phyloP scores from a whole-genome alignment of 35 echinoderm and acorn worm genomes.

The Strongylocentrotus purpuratus region DNA sequence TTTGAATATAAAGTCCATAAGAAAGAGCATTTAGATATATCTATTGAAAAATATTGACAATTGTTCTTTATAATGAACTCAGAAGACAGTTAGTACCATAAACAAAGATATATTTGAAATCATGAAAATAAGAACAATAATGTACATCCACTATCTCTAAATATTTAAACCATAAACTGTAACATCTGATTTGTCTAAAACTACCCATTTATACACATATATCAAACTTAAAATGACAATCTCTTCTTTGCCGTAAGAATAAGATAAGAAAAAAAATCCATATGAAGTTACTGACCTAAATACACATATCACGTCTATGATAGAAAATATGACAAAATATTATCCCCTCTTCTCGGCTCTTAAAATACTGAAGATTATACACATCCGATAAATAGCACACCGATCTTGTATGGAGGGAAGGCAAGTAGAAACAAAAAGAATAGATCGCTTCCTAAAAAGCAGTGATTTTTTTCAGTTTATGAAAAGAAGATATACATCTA shows the following conservation, averaged over 20 bases:
- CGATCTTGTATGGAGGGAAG: neutral
- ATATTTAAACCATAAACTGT: neutral
- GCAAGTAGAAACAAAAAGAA: neutral
- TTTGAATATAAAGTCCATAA: neutral
- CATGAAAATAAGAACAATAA: constrained; percentile 14
- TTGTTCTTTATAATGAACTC: neutral
- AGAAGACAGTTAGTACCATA: constrained; percentile 20
- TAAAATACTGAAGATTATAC: constrained; percentile 50
- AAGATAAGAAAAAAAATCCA: constrained; percentile 32
- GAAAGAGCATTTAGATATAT: constrained; percentile 40
- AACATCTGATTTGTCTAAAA: constrained; percentile 22
- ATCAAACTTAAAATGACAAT: neutral
- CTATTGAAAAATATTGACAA: constrained; percentile 27
- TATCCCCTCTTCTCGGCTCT: neutral
- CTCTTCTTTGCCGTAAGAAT: constrained; percentile 21
- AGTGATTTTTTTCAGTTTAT: neutral
- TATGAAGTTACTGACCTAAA: constrained; percentile 49
- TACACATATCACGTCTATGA: constrained; percentile 50
- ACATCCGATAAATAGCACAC: constrained; percentile 45
- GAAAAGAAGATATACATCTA: neutral
- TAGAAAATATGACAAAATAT: constrained; percentile 56
- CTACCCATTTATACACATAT: constrained; percentile 54
- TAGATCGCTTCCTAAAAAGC: neutral
- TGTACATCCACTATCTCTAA: neutral
- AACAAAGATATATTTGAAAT: neutral